Conservation (phyloP, 2,797 vertebrate species). For the Rhynchonycteris naso region DNA sequence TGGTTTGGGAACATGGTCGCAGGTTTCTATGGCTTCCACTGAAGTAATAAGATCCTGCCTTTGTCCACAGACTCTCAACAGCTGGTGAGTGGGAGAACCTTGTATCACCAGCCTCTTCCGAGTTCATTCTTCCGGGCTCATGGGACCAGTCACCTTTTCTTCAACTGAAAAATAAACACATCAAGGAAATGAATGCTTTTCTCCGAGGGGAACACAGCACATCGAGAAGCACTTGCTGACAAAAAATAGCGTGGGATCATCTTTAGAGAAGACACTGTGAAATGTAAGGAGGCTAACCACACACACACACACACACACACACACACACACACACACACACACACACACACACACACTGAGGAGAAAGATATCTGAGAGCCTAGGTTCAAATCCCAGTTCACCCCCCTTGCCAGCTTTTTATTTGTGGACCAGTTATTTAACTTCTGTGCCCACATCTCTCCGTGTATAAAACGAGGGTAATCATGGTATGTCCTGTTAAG, state of each 20-base stretch:
- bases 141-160: slow-evolving; percentile 74
- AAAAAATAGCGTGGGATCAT: slow-evolving; percentile 30
- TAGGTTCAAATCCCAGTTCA: slow-evolving; percentile 26
- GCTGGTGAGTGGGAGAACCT: slow-evolving; percentile 69
- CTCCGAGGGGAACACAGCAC: slow-evolving; percentile 31
- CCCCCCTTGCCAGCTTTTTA: not conserved
- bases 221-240: slow-evolving; percentile 53
- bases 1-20: not conserved
- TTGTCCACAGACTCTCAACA: slow-evolving; percentile 44
- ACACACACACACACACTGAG: not conserved
- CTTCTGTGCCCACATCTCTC: not conserved
- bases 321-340: not conserved
- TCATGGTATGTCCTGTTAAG: not conserved
- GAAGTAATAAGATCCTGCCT: slow-evolving; percentile 68
- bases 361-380: not conserved
- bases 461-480: not conserved
- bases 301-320: not conserved
- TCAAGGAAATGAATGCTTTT: slow-evolving; percentile 67
- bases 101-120: slow-evolving; percentile 61
- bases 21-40: not conserved
- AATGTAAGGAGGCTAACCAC: slow-evolving; percentile 32
- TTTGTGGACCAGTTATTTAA: not conserved
- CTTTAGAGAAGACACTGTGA: slow-evolving; percentile 53
- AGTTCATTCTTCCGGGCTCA: slow-evolving; percentile 56
- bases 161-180: slow-evolving; percentile 78